Evolutionary conservation across 2,113 vertebrate genomes (phyloP).

Genomic region (Lethenteron camtschaticum): DNA sequence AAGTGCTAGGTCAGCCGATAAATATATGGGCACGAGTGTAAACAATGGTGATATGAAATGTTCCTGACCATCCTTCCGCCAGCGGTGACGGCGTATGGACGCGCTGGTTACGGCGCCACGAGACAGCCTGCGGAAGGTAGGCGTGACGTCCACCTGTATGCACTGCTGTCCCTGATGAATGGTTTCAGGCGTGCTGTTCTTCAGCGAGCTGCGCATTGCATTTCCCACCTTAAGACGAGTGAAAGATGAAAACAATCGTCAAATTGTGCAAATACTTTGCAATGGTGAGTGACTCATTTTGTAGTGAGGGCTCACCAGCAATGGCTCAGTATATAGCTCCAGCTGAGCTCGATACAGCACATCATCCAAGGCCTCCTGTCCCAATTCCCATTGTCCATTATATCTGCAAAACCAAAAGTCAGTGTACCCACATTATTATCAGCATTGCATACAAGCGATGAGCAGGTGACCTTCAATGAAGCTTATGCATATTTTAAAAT

Average conservation of each 20-base stretch:
- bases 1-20: too few relatives aligned
- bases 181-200: slow-evolving; percentile 59
- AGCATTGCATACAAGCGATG: too few relatives aligned
- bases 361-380: slow-evolving; percentile 76
- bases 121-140: slow-evolving; percentile 74
- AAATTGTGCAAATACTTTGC: too few relatives aligned
- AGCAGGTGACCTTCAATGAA: too few relatives aligned
- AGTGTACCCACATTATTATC: too few relatives aligned
- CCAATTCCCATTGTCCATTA: slow-evolving; percentile 89
- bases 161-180: slow-evolving; percentile 60
- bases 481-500: too few relatives aligned
- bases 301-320: slow-evolving; percentile 37
- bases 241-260: too few relatives aligned
- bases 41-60: not conserved
- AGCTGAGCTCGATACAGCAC: slow-evolving; percentile 82
- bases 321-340: slow-evolving; percentile 84
- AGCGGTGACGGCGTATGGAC: slow-evolving; percentile 85
- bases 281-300: too few relatives aligned
- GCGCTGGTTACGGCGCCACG: slow-evolving; percentile 82
- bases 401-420: slow-evolving; percentile 33
- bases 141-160: slow-evolving; percentile 82
- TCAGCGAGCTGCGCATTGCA: slow-evolving; percentile 83
- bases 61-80: slow-evolving; percentile 79
- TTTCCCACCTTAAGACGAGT: slow-evolving; percentile 48
- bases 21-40: too few relatives aligned